Percentiles rank a stretch among this genome's conserved stretches.
phyloP scores from a whole-genome alignment of 2,888 invertebrate species.

The Cyclophora albipunctata region DNA sequence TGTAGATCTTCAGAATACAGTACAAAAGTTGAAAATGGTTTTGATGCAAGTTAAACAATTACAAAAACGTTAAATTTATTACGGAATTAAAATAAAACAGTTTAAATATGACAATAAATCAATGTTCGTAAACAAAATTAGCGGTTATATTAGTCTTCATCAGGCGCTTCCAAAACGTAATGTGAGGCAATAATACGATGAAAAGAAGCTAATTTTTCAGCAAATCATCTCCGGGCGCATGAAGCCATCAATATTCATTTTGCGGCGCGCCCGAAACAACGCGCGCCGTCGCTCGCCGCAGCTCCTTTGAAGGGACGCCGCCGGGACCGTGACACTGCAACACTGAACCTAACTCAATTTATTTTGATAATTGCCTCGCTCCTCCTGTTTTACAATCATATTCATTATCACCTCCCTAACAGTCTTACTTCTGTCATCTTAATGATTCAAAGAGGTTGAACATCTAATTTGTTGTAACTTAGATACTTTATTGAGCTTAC shows the following conservation, averaged over 20 bases:
- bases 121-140: conserved; percentile 66
- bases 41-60: no score
- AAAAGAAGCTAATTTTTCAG: conserved; percentile 74
- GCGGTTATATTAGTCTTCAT: conserved; percentile 72
- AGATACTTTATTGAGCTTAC: no score
- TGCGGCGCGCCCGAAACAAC: conserved; percentile 70
- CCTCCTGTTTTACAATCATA: conserved; percentile 42
- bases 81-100: conserved; percentile 37
- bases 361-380: conserved; percentile 68
- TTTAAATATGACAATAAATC: conserved; percentile 30
- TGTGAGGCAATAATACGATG: conserved; percentile 68
- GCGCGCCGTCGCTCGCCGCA: conserved; percentile 54
- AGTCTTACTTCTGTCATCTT: neutral
- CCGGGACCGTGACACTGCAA: conserved; percentile 37
- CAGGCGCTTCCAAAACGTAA: conserved; percentile 50
- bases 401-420: conserved; percentile 5
- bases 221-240: conserved; percentile 71
- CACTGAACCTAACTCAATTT: conserved; percentile 58
- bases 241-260: conserved; percentile 75
- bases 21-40: no score
- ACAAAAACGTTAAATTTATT: conserved; percentile 1
- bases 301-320: conserved; percentile 63
- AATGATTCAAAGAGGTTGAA: no score
- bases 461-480: no score
- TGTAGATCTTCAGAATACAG: no score